Percentiles rank a stretch among this genome's conserved stretches.
Evolutionary conservation across 2,797 vertebrate genomes (phyloP).

Genomic region (Myiothlypis chrysogaster): DNA sequence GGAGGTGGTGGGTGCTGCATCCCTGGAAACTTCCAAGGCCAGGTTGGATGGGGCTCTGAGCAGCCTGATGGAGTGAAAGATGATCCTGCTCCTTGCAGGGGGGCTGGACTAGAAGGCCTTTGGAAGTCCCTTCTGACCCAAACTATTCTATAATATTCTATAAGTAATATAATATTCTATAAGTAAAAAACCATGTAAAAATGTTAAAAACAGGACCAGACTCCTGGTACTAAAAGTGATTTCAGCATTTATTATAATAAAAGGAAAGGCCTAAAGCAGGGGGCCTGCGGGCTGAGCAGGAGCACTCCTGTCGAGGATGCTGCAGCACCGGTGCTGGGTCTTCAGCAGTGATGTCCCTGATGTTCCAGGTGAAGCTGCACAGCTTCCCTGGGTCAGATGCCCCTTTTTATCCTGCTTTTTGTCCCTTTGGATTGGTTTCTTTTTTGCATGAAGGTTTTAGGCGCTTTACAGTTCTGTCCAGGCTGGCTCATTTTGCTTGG

Average conservation of each 20-base stretch:
- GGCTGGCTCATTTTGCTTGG: background rate
- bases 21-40: background rate
- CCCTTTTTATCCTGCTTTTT: background rate
- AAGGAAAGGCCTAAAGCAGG: background rate
- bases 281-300: background rate
- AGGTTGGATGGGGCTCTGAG: background rate
- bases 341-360: background rate
- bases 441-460: background rate
- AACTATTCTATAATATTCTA: background rate
- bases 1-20: no score
- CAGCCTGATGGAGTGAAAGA: no score
- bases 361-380: background rate
- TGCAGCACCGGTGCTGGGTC: rapidly evolving
- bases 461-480: background rate
- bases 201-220: background rate
- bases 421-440: background rate
- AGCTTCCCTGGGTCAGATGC: background rate
- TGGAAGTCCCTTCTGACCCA: background rate
- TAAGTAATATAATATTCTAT: no score
- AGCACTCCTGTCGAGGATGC: rapidly evolving
- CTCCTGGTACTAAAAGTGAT: background rate
- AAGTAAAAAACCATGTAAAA: rapidly evolving
- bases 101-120: rapidly evolving
- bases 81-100: no score
- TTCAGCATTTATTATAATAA: background rate